These are phyloP conservation scores for Bovichtus diacanthus DNA, from an alignment of 2,797 vertebrate genomes.

Conservation along the genomic window DNA sequence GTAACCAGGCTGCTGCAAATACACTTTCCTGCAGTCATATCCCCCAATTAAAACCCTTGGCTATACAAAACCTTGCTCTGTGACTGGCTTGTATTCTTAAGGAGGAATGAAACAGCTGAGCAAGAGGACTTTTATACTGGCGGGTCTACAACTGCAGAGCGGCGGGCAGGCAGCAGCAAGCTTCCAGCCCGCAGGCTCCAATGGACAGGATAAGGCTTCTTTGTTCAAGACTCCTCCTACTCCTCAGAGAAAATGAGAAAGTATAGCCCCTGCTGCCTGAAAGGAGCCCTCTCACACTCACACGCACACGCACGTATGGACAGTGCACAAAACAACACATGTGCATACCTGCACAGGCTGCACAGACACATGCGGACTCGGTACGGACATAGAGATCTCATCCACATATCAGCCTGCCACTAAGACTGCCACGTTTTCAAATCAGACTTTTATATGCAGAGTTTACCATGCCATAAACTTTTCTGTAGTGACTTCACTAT, in stretches of 20 bases:
- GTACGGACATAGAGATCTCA: not conserved
- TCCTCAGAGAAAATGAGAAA: constrained; percentile 93
- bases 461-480: constrained; percentile 15
- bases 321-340: not conserved
- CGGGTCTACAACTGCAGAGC: constrained; percentile 82
- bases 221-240: constrained; percentile 89
- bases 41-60: constrained; percentile 10
- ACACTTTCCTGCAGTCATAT: constrained; percentile 7
- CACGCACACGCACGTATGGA: constrained; percentile 30
- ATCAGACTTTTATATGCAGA: constrained; percentile 4
- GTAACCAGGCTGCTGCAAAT: not conserved
- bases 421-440: constrained; percentile 1
- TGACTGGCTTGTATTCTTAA: constrained; percentile 36
- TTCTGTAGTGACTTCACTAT: not conserved
- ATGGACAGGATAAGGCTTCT: constrained; percentile 92
- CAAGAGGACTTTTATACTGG: constrained; percentile 54
- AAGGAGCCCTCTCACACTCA: constrained; percentile 82
- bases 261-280: constrained; percentile 87
- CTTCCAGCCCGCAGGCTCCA: constrained; percentile 86
- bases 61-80: constrained; percentile 12
- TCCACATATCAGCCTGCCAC: constrained; percentile 5
- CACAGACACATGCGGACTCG: constrained; percentile 38
- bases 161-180: constrained; percentile 85
- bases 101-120: constrained; percentile 63
- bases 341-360: no score